Base-by-base conservation (phyloP, 2,113 vertebrate genomes). In the Fulmarus glacialis region DNA sequence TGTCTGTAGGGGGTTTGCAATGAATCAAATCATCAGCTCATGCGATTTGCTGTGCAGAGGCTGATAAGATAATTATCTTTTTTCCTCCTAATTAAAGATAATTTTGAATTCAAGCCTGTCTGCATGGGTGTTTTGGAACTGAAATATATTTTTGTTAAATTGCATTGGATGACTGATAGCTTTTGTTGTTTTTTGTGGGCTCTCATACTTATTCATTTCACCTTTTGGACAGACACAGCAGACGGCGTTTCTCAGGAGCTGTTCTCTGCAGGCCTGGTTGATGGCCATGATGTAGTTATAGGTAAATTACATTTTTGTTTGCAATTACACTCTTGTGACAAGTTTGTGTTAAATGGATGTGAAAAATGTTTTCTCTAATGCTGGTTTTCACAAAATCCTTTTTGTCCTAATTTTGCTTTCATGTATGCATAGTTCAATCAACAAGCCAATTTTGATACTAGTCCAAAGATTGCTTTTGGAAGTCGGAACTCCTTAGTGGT, bases 231-330 rank as follows among this genome's bases (percentile, higher is more conserved):
- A 99, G 99, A 99, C 97, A 99, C 99, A 24, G 99, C 99, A 96
- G 99, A 99, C 92, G 99, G 99, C 14, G 99, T 99, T 97, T 99
- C 99, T 98, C 99, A 99, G 98, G 99, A 99, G 97, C 98, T 99
- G 95, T 99, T 99, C 98, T 99, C 99, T 59, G 99, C 99, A 82
- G 99, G 99, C 96, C 98, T 99, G 87, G 99, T 99, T 98, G 99
- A 99, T 82, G 99, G 99, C 74, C 99, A 98, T 43, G 99, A 99
- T 98, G 99, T 99, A 97, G 98, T 99, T 97, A 98, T 99, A 97
- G 99, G 99, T 99, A 99, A 99, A 98, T 98, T 97, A 97, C 89
- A 93, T 97, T 98, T 98, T 98, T 90, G 74, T 97, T 97, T 98
- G 86, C 88, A 94, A 77, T 97, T 80, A 97, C 14, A 10, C 91